Conservation (phyloP, 1,140 invertebrate genomes). For the Drosophila nebulosa region DNA sequence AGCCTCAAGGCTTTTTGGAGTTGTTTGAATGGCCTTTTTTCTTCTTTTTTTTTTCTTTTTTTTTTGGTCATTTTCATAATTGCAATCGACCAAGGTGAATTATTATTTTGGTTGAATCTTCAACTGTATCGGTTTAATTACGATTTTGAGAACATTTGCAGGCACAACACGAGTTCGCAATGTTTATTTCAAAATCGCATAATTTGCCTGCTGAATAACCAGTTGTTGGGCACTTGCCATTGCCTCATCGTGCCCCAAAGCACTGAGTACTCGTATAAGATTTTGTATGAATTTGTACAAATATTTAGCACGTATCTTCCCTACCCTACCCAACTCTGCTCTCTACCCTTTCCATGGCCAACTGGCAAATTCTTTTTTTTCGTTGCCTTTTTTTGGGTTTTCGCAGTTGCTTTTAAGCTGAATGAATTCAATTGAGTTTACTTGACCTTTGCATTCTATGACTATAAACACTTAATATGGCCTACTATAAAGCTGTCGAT, state of each 20-base stretch:
- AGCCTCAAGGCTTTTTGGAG: not conserved
- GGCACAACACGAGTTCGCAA: conserved; percentile 2
- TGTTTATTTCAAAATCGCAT: conserved; percentile 28
- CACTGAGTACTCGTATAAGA: not conserved
- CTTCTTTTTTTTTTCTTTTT: not conserved
- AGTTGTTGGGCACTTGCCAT: not conserved
- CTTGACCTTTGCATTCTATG: conserved; percentile 28
- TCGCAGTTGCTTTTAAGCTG: not conserved
- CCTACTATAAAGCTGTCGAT: not conserved
- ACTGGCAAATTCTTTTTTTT: not conserved
- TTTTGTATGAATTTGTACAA: conserved; percentile 24
- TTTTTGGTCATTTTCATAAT: not conserved
- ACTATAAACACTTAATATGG: not conserved
- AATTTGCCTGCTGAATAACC: conserved; percentile 10
- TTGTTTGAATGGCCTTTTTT: not conserved
- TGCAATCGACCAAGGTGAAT: conserved; percentile 13
- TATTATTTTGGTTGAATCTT: not conserved
- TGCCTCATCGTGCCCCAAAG: not conserved
- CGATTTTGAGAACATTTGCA: conserved; percentile 20
- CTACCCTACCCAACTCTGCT: not conserved
- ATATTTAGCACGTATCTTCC: conserved; percentile 37
- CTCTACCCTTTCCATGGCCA: not conserved
- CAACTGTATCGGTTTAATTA: not conserved
- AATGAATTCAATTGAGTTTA: conserved; percentile 31
- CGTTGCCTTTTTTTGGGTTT: not conserved